Evolutionary conservation across 2,888 invertebrate genomes (phyloP), one percentile per base, ranked within the genome.

Genomic region (Magallana nippona): DNA sequence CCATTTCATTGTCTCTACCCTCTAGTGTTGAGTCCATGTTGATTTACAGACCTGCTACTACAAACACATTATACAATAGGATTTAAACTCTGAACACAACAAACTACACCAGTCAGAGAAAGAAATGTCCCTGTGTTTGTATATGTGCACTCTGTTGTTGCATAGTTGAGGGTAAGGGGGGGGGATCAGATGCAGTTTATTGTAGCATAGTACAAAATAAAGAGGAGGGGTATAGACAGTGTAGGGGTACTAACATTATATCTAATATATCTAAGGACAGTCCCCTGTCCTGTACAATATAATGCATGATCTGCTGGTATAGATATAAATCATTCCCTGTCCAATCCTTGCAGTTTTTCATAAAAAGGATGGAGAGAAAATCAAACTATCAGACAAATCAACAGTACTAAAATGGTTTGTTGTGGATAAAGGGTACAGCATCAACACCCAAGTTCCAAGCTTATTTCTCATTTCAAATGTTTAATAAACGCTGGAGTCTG

Each of bases 1-100:
- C 32, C 19, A 71, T 27, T 44, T 44, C 32, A 71, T 71, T 71
- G 71, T 71, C 15, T 22, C 13, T 10, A 13, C 71, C 71, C 71
- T 27, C 15, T 27, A 71, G 71, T 71, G 71, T 71, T 71, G 71
- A 71, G 71, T 71, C 13, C 15, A 17, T 71, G 71, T 71, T 71
- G 71, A 71, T 27, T 71, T 71, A 71, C 71, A 13, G 32, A 27
- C 71, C 71, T 13, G 27, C 71, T 32, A 71, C 22, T 15, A 71
- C 71, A 71, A 71, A 71, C 71, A 71, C 19, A 2, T 11, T 2
- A 32, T 32, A 71, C 71, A 71, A 71, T 71, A 32, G 5, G 71
- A 71, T 71, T 71, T 71, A 71, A 60, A 71, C 32, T 10, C 71
- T 13, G 71, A 71, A 44, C 44, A 44, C 44, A 44, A 44, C 44